Percentiles rank a stretch among this genome's conserved stretches.
These are phyloP conservation scores for Dromaius novaehollandiae DNA, from an alignment of 2,113 vertebrate species.

Conservation along the genomic window DNA sequence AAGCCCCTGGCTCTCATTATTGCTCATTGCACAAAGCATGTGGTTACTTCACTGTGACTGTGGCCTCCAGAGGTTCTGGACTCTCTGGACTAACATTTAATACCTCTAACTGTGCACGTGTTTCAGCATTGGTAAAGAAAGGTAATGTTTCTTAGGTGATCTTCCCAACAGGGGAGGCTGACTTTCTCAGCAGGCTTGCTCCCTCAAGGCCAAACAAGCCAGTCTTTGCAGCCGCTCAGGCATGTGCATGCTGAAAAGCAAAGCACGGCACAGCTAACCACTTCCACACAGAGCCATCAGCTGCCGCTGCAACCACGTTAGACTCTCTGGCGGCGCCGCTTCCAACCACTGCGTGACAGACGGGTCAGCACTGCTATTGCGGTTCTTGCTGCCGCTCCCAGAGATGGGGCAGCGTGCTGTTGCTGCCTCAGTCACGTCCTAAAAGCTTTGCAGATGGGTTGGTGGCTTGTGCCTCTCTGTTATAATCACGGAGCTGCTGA, in stretches of 20 bases:
- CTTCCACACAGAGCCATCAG: fast-evolving
- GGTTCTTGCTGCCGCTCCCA: fast-evolving
- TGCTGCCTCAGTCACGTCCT: not conserved
- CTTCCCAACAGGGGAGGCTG: not conserved
- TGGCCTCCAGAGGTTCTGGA: not conserved
- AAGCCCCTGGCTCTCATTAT: not conserved
- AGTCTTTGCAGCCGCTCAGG: not conserved
- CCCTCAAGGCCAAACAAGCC: not conserved
- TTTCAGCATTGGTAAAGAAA: not conserved
- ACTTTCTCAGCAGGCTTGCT: not conserved
- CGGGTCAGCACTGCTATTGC: not conserved
- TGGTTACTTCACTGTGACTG: not conserved
- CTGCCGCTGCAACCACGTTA: fast-evolving
- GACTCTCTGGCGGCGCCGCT: not conserved
- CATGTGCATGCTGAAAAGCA: not conserved
- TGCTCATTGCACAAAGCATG: not conserved
- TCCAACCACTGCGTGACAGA: not conserved
- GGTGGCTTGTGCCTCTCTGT: fast-evolving
- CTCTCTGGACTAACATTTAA: too few relatives aligned
- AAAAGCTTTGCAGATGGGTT: not conserved
- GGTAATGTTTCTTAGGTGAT: not conserved
- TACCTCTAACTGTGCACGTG: not conserved
- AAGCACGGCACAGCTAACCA: not conserved
- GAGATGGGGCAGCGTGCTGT: fast-evolving
- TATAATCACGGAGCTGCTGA: not conserved